phyloP scores from a whole-genome alignment of 2,888 invertebrate genomes.

The Parasteatoda lunata region DNA sequence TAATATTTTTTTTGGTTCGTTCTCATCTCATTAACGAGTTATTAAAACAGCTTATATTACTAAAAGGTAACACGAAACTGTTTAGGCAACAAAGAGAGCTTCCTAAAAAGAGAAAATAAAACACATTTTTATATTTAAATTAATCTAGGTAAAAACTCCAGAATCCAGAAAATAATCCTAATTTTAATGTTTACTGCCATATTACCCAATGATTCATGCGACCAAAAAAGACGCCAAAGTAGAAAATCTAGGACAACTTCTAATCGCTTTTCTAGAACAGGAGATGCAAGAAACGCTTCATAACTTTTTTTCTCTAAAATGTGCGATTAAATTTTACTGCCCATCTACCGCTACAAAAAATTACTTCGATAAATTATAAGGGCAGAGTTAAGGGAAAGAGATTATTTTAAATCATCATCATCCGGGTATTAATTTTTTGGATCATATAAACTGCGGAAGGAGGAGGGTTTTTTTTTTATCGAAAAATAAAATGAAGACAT shows the following conservation, averaged over 20 bases:
- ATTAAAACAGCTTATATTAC: too few relatives aligned
- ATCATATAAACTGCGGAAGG: not conserved
- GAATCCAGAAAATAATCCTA: not conserved
- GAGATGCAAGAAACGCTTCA: slow-evolving; percentile 1
- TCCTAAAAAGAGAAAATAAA: not conserved
- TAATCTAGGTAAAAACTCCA: not conserved
- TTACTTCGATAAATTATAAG: slow-evolving; percentile 36
- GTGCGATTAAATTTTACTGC: slow-evolving; percentile 47
- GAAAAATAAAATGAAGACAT: not conserved
- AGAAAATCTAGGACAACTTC: slow-evolving; percentile 11
- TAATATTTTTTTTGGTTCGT: too few relatives aligned
- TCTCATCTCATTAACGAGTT: too few relatives aligned
- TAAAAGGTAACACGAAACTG: not conserved
- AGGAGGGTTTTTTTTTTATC: slow-evolving; percentile 12
- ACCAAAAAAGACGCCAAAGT: slow-evolving; percentile 17
- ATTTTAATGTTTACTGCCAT: not conserved
- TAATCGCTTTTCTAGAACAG: slow-evolving; percentile 28
- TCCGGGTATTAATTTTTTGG: slow-evolving; percentile 40
- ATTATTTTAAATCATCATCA: slow-evolving; percentile 56
- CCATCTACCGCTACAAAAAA: slow-evolving; percentile 19
- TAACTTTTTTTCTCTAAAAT: not conserved
- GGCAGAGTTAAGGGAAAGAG: slow-evolving; percentile 11
- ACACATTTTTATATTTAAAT: not conserved
- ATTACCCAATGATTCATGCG: slow-evolving; percentile 6
- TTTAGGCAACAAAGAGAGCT: not conserved